Base-by-base conservation (phyloP, 2,797 vertebrate species). In the Lutjanus argentimaculatus region DNA sequence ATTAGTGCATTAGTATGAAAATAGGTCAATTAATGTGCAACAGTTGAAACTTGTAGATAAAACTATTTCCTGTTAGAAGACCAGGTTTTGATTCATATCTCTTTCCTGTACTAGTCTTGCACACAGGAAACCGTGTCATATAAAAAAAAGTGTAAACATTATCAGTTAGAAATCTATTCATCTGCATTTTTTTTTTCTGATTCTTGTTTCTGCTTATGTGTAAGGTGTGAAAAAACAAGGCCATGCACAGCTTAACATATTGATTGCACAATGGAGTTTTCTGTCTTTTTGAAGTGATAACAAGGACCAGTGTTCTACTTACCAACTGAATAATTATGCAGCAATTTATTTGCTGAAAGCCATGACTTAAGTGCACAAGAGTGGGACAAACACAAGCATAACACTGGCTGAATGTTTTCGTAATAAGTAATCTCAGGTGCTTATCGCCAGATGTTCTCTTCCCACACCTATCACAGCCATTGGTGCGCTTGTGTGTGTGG, bases 381-480 rank as follows among this genome's bases (percentile, higher is more conserved):
- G 22, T 56, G 65, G 21, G 40, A 62, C 63, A 75, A 75, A 75
- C 64, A 71, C 21, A 51, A 62, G 64, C 52, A 46, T 72, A 36
- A 9, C 17, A 45, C 11, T 48, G 3, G 17, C 36, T 72, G 14
- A 46, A 67, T 42, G 13, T 42, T 59, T 67, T 16, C 16, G 2
- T 15, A 45, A 57, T 52, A 69, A 61, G 43, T 59, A 12, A 42
- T 72, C 48, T 61, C 77, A 90, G 72, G 59, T 91, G 86, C 67
- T 88, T 85, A 85, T 83, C 82, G 86, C 65, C 94, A 95, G 77
- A 67, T 94, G 90, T 77, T 68, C n/a, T 80, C 66, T 93, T 94
- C 94, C 80, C 95, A 93, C 64, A 73, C 70, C 56, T 80, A 87
- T 91, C 86, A 84, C 74, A 75, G 66, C 17, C 62, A 30, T 12